Evolutionary conservation across 2,113 vertebrate genomes (phyloP), one percentile per base, ranked within the genome.

Genomic region (Heliornis fulica): DNA sequence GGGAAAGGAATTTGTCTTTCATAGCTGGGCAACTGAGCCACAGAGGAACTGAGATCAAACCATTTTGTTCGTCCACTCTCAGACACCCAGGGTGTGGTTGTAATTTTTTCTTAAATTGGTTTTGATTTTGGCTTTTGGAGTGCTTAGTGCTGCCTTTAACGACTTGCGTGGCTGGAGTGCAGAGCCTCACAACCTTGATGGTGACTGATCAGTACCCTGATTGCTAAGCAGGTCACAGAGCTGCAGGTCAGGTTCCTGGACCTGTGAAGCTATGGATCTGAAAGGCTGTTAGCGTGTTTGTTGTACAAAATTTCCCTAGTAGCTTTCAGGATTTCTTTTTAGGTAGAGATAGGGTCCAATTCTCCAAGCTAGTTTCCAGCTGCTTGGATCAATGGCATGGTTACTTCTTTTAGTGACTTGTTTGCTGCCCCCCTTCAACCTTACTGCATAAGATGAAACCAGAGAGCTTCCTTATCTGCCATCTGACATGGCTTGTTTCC

Each of bases 151-250:
- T 88, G 34, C 26, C 57, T 75, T 66, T 66, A 83, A 50, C 17
- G 21, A 11, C 11, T 15, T 38, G 4, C 1, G 1, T 59, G 3
- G 5, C 7, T 69, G 75, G 48, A 64, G 6, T 0, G 1, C 34
- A 71, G 31, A 81, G 29, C 28, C 48, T 64, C 3, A 0, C 5
- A 11, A 34, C 89, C 54, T 82, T 0, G 0, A 3, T 36, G 25
- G 38, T 40, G 38, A 50, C 65, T 57, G 70, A 93, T 70, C 23
- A 18, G 48, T 57, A 5, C 18, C 26, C 29, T 1, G 2, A 22
- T 31, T 28, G 20, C 54, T 31, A 53, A 41, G 38, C 53, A 57
- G 14, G 36, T 77, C 18, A 13, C 19, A 41, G 53, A 14, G 31
- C 36, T 78, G 51, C 46, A 54, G 20, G 18, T 74, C 57, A 48